Evolutionary conservation across 2,888 invertebrate genomes (phyloP), one percentile per base, ranked within the genome.

Genomic region (Calameuta filiformis): DNA sequence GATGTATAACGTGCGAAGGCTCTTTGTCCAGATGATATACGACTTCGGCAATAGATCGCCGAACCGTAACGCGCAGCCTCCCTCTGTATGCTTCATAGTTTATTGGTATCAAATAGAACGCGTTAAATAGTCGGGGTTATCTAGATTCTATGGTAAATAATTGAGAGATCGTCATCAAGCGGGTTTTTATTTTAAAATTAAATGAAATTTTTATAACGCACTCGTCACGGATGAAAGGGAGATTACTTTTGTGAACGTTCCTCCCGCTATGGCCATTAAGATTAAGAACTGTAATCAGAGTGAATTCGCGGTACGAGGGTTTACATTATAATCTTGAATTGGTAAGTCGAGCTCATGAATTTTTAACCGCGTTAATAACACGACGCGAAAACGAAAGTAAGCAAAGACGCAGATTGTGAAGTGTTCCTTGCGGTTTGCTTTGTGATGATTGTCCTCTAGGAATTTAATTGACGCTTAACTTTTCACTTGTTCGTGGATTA

Each of bases 1-100:
- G 83, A 86, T 84, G 81, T 79, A 76, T 40, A 31, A 76, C 69
- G 75, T 75, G 81, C 82, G 81, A 83, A 80, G 80, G 80, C 81
- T 75, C 77, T 81, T 78, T 80, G 80, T 83, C 79, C 81, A 81
- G 84, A 86, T 86, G 84, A 87, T 85, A 85, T 87, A 87, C 82
- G 80, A 83, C 83, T 80, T 77, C 78, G 35, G 78, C 73, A 78
- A 40, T 81, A 83, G 85, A 81, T 81, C 71, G 34, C 12, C 71
- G 6, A 71, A 56, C 56, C 56, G 56, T 56, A 56, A 56, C 56
- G 23, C 56, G 9, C 56, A 56, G 56, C 56, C 23, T 56, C 56
- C 23, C 56, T 23, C 56, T 9, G 23, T 56, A 56, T 0, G 23
- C 1, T 9, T 56, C 56, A 6, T 23, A 56, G 9, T 56, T 56